Evolutionary conservation across 2,797 vertebrate species (phyloP).

Genomic region (Silurus aristotelis): DNA sequence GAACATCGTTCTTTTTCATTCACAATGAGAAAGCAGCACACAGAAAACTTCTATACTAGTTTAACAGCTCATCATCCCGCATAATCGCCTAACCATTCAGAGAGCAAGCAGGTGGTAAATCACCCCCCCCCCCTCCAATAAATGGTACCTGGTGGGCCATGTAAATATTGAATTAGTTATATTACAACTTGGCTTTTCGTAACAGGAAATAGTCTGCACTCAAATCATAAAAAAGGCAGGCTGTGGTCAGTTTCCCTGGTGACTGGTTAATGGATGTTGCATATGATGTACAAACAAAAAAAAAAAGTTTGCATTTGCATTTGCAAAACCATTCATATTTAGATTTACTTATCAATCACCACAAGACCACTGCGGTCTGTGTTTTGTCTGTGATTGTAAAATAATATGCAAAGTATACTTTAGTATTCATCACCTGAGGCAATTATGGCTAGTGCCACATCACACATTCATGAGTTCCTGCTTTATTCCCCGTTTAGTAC

Average conservation of each 20-base stretch:
- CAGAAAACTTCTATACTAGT: not conserved
- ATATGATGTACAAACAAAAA: constrained; percentile 36
- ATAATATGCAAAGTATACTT: constrained; percentile 20
- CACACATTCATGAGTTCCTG: not conserved
- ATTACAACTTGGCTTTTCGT: constrained; percentile 54
- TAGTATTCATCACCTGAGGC: constrained; percentile 40
- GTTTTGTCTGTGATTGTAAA: not conserved
- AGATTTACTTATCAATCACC: not conserved
- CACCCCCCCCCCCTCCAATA: constrained; percentile 55
- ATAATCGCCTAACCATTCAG: constrained; percentile 28
- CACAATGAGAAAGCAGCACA: constrained; percentile 7
- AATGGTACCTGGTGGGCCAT: constrained; percentile 56
- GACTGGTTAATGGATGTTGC: constrained; percentile 56
- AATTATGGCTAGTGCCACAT: constrained; percentile 8
- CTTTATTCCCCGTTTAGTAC: constrained; percentile 33
- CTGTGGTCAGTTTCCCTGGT: constrained; percentile 50
- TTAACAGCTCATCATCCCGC: constrained; percentile 15
- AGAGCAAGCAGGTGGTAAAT: constrained; percentile 52
- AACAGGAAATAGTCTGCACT: constrained; percentile 71
- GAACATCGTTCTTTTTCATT: constrained; percentile 39
- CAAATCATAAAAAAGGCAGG: constrained; percentile 67
- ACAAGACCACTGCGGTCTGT: not conserved
- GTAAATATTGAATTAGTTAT: constrained; percentile 74
- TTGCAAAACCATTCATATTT: constrained; percentile 13
- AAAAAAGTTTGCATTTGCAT: not conserved